These are phyloP conservation scores for Andrena marginata DNA, from an alignment of 2,888 invertebrate genomes.

Conservation along the genomic window DNA sequence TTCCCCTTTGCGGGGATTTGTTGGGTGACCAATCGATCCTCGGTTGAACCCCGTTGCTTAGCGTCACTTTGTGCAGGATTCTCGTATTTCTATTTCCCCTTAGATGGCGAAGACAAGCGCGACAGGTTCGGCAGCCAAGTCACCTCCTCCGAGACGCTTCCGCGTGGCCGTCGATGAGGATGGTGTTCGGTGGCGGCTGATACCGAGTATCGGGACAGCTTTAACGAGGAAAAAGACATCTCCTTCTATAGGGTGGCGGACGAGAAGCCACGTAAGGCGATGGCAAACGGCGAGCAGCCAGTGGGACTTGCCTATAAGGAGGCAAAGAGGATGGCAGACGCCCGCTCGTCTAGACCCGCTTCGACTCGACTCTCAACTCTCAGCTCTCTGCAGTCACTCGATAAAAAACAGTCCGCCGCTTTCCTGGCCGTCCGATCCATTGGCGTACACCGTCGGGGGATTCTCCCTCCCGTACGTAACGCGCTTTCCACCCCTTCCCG, in stretches of 20 bases:
- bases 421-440: conserved; percentile 75
- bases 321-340: conserved; percentile 72
- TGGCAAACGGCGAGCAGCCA: conserved; percentile 40
- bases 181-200: conserved; percentile 27
- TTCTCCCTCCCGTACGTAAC: background rate
- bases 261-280: conserved; percentile 58
- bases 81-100: conserved; percentile 13
- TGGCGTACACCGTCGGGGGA: conserved; percentile 65
- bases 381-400: conserved; percentile 79
- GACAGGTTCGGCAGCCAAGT: conserved; percentile 5
- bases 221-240: conserved; percentile 64
- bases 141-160: conserved; percentile 23
- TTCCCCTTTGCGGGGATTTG: conserved; percentile 3
- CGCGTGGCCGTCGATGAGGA: conserved; percentile 44
- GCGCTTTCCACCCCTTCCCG: background rate
- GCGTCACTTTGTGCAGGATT: conserved; percentile 18
- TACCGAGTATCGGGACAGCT: conserved; percentile 60
- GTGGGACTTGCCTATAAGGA: conserved; percentile 67
- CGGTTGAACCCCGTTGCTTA: conserved; percentile 25
- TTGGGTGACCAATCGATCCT: conserved; percentile 12
- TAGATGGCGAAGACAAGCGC: conserved; percentile 33
- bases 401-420: conserved; percentile 79
- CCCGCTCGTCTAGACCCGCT: conserved; percentile 78
- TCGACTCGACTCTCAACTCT: conserved; percentile 76
- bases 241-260: conserved; percentile 48